Conservation (phyloP, 64 coral and sea anemone genomes). For the Acropora yongei region DNA sequence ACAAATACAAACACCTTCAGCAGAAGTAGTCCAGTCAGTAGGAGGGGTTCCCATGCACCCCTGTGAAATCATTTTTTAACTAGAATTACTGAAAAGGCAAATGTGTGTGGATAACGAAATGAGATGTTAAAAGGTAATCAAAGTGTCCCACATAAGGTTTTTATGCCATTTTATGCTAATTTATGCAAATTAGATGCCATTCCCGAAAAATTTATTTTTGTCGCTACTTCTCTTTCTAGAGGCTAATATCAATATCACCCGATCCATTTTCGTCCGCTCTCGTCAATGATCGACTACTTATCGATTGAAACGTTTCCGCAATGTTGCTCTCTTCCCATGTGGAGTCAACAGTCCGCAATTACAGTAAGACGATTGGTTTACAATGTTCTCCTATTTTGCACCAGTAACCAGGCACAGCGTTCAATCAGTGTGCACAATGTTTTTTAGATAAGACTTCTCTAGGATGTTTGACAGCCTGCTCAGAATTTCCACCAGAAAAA, state of each 20-base stretch:
- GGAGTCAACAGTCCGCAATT: no score
- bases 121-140: no score
- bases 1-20: background rate
- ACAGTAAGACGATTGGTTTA: slow-evolving; percentile 30
- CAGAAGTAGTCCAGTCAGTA: background rate
- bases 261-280: no score
- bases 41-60: background rate
- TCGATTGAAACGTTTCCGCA: no score
- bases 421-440: slow-evolving; percentile 47
- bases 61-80: slow-evolving; percentile 13
- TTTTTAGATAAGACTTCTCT: slow-evolving; percentile 33
- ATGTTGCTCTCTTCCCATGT: no score
- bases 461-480: background rate
- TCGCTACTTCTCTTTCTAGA: slow-evolving; percentile 34
- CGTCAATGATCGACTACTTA: no score
- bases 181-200: no score
- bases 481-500: no score
- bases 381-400: slow-evolving; percentile 73
- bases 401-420: slow-evolving; percentile 69
- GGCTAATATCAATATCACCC: no score
- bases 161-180: no score
- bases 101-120: background rate
- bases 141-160: no score
- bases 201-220: background rate
- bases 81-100: slow-evolving; percentile 21